Evolutionary conservation across 2,797 vertebrate species (phyloP), one percentile per base, ranked within the genome.

Genomic region (Enteromius argenteus): DNA sequence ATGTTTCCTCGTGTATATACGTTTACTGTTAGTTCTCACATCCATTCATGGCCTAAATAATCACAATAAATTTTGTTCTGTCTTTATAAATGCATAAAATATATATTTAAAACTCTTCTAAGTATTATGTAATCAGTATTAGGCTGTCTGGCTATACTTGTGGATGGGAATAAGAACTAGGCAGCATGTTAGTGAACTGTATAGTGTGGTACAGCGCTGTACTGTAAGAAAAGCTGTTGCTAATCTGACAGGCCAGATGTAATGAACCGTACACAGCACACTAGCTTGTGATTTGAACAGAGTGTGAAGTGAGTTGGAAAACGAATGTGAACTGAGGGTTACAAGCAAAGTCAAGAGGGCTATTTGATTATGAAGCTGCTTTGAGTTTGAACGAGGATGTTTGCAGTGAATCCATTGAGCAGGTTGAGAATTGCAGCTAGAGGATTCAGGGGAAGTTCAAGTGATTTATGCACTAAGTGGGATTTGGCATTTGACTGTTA

Each of bases 51-150:
- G 53, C 72, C 35, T 53, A 74, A 37, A 67, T 69, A 58, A 17
- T 46, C 81, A 75, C 58, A 60, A 32, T 77, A 42, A 27, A 92
- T 88, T 81, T 87, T 88, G 87, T 88, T 88, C 62, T 90, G 86
- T 93, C 87, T 91, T 90, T 90, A 39, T 64, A 81, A 72, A 19
- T 85, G 42, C 83, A 84, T 64, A 27, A 73, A 66, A 82, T 69
- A 72, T 81, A 83, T 86, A 80, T 94, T 91, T 94, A 92, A 93
- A 93, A 89, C 87, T 92, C 90, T 94, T 94, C 86, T 89, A 94
- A 96, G 94, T 96, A 90, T 95, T 94, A 91, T 95, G 93, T 94
- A 94, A 92, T 92, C 95, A 96, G 95, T 96, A 95, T 96, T 96
- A 96, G 92, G 93, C 92, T 81, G 86, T 84, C 62, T 91, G 91